Conservation (phyloP, 2,113 vertebrate species). For the Rhabdornis inornatus region DNA sequence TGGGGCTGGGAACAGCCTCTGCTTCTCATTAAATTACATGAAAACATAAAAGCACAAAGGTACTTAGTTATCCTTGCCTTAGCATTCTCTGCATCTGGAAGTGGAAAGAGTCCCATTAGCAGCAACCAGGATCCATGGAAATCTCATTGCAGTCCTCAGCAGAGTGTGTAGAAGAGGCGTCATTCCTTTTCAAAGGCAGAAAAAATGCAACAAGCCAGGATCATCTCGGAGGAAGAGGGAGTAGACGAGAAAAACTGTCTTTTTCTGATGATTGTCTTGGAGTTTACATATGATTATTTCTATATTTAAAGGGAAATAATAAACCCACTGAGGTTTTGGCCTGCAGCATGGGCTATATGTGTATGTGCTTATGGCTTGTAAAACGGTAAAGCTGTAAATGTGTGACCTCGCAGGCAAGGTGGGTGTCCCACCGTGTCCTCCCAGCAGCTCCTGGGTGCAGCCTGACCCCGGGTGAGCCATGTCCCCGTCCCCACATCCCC, state of each 20-base stretch:
- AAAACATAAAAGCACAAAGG: not conserved
- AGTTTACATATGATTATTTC: not conserved
- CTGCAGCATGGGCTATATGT: accelerated
- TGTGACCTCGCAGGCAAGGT: too few relatives aligned
- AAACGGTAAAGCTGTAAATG: accelerated
- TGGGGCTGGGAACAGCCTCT: not conserved
- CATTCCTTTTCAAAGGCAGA: accelerated
- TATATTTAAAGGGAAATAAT: not conserved
- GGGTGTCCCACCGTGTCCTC: accelerated
- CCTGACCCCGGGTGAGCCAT: accelerated
- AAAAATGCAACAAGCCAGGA: not conserved
- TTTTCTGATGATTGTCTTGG: not conserved
- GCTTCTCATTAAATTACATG: not conserved
- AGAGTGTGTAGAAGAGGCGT: accelerated
- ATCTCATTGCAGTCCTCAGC: not conserved
- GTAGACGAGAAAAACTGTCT: accelerated
- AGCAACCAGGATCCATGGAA: accelerated
- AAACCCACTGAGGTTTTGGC: not conserved
- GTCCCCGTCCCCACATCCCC: accelerated
- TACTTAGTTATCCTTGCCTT: not conserved
- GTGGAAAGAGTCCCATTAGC: accelerated
- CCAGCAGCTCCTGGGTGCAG: accelerated
- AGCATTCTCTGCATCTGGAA: not conserved
- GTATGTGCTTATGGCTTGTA: accelerated
- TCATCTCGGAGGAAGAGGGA: not conserved